A percentile compares a stretch with the other conserved stretches of the same genome.
phyloP scores from a whole-genome alignment of 2,797 vertebrate species.

The Cottoperca gobio region DNA sequence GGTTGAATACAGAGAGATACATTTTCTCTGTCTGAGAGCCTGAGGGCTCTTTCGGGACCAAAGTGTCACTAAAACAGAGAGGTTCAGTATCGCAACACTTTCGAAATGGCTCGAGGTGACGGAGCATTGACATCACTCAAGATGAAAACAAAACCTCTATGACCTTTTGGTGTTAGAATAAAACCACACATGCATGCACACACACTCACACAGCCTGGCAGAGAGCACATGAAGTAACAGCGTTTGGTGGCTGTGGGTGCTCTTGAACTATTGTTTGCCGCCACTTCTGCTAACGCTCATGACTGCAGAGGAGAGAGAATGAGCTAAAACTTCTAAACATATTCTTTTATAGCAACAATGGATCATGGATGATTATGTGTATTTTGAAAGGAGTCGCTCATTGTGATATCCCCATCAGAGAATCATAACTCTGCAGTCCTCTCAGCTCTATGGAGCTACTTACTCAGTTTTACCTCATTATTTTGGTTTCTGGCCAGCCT shows the following conservation, averaged over 20 bases:
- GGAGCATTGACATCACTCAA: conserved; percentile 67
- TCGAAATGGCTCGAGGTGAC: conserved; percentile 68
- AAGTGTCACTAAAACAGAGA: conserved; percentile 73
- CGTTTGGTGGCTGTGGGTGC: conserved; percentile 16
- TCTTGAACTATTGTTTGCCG: conserved; percentile 8
- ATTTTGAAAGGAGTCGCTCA: neutral
- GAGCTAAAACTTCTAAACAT: neutral
- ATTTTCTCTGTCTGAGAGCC: conserved; percentile 70
- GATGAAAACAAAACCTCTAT: conserved; percentile 70
- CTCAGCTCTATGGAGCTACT: neutral
- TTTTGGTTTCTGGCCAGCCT: neutral
- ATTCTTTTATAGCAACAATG: neutral
- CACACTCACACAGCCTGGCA: neutral
- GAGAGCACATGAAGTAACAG: conserved; percentile 20
- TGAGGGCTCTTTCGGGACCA: conserved; percentile 62
- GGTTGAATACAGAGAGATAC: conserved; percentile 63
- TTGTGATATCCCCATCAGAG: neutral
- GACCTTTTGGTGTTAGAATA: conserved; percentile 52
- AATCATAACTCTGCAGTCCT: neutral
- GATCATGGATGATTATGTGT: neutral
- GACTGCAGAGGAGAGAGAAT: conserved; percentile 5
- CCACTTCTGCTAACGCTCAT: conserved; percentile 22
- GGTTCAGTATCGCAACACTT: conserved; percentile 67
- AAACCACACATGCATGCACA: too few species aligned
- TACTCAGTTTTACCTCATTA: neutral